These are phyloP conservation scores for Etheostoma nigrum DNA, from an alignment of 2,797 vertebrate genomes.

Conservation along the genomic window DNA sequence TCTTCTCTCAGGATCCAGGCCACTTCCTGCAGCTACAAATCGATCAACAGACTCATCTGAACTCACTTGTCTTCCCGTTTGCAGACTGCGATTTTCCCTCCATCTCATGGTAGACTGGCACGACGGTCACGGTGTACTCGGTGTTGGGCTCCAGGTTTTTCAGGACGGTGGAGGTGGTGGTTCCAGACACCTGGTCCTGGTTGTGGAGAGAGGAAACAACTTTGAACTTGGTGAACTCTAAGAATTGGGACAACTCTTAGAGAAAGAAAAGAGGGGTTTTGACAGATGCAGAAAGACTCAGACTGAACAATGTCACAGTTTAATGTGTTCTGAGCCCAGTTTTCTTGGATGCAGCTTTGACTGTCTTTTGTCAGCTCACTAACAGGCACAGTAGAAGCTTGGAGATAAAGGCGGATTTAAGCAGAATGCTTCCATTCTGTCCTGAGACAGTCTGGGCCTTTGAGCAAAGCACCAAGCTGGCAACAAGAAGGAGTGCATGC, in stretches of 20 bases:
- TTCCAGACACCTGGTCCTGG: slow-evolving; percentile 91
- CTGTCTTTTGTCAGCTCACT: not conserved
- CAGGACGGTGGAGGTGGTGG: slow-evolving; percentile 89
- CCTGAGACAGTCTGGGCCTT: slow-evolving; percentile 1
- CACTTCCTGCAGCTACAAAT: slow-evolving; percentile 14
- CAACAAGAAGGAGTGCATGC: not conserved
- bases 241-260: too few relatives aligned
- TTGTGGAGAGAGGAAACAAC: slow-evolving; percentile 28
- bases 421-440: slow-evolving; percentile 15
- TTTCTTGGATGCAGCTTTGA: slow-evolving; percentile 36
- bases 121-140: slow-evolving; percentile 89
- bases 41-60: not conserved
- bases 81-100: slow-evolving; percentile 90
- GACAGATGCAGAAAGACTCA: slow-evolving; percentile 10
- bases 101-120: slow-evolving; percentile 93
- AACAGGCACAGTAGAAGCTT: slow-evolving; percentile 38
- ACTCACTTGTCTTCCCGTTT: slow-evolving; percentile 94
- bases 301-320: slow-evolving; percentile 12
- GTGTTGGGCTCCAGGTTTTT: slow-evolving; percentile 91
- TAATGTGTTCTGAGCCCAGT: slow-evolving; percentile 15
- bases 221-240: slow-evolving; percentile 26
- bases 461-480: slow-evolving; percentile 18
- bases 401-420: slow-evolving; percentile 32
- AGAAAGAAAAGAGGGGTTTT: slow-evolving; percentile 10
- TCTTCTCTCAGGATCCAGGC: not conserved